Percentiles rank a stretch among this genome's conserved stretches.
Evolutionary conservation across 2,797 vertebrate species (phyloP).

Genomic region (Microhierax caerulescens): DNA sequence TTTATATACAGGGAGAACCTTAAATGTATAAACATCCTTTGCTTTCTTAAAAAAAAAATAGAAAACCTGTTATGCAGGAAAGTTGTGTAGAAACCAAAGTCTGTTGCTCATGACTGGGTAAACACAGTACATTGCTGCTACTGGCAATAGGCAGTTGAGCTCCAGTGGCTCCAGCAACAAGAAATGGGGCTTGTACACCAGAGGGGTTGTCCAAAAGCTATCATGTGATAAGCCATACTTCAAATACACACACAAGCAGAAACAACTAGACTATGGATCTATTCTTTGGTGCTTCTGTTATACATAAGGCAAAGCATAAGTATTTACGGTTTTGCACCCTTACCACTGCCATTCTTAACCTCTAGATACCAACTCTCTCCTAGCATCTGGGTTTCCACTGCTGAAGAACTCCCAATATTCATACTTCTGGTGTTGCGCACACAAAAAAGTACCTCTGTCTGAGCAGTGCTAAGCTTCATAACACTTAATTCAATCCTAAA

Average conservation of each 20-base stretch:
- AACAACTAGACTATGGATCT: neutral
- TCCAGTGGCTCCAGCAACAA: neutral
- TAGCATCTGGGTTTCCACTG: neutral
- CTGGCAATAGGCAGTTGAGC: accelerated
- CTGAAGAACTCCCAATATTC: neutral
- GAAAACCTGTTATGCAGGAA: neutral
- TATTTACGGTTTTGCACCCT: neutral
- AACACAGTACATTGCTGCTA: neutral
- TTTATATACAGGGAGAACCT: neutral
- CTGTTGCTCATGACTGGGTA: neutral
- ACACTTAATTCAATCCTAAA: neutral
- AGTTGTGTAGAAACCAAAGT: neutral
- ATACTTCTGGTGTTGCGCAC: neutral
- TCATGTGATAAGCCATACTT: neutral
- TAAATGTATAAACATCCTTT: neutral
- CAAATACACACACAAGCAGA: neutral
- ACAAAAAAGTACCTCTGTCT: neutral
- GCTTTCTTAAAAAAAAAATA: neutral
- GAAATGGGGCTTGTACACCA: neutral
- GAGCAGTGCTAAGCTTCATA: neutral
- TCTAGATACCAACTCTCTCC: neutral
- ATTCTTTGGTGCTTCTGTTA: neutral
- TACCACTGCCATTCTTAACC: neutral
- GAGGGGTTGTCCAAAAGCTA: neutral
- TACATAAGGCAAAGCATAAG: neutral